Conservation (phyloP, 2,888 invertebrate genomes). For the Heliconius erato region DNA sequence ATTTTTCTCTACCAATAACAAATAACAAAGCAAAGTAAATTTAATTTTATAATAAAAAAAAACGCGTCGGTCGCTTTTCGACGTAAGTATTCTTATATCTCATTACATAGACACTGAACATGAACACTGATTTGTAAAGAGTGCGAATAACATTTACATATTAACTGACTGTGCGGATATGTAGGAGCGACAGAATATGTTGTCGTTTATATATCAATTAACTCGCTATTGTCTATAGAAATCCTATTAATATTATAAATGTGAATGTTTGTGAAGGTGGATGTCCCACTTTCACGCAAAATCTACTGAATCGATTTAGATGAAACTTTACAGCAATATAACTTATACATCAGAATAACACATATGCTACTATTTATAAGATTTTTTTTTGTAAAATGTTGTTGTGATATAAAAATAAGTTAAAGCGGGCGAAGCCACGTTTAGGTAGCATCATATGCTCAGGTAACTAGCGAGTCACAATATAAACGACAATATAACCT, state of each 20-base stretch:
- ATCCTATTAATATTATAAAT: too few species aligned
- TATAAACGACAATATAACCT: background rate
- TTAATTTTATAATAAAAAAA: constrained; percentile 48
- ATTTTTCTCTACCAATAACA: constrained; percentile 74
- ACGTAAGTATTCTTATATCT: constrained; percentile 9
- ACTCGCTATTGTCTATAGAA: background rate
- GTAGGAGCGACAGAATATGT: background rate
- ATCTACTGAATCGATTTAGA: too few species aligned
- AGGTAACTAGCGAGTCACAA: background rate
- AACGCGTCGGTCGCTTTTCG: background rate
- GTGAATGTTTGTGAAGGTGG: too few species aligned
- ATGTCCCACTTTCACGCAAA: too few species aligned
- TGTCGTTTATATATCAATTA: background rate
- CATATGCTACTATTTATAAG: too few species aligned
- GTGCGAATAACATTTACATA: constrained; percentile 33
- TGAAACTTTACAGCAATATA: too few species aligned
- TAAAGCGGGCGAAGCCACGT: background rate
- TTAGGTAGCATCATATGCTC: too few species aligned
- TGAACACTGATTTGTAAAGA: constrained; percentile 42
- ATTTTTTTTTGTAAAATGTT: too few species aligned
- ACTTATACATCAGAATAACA: too few species aligned
- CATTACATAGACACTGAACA: constrained; percentile 31
- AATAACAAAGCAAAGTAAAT: constrained; percentile 77
- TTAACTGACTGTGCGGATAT: constrained; percentile 15
- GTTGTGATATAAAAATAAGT: too few species aligned